phyloP scores from a whole-genome alignment of 2,797 vertebrate genomes.

The Bradypodion pumilum region DNA sequence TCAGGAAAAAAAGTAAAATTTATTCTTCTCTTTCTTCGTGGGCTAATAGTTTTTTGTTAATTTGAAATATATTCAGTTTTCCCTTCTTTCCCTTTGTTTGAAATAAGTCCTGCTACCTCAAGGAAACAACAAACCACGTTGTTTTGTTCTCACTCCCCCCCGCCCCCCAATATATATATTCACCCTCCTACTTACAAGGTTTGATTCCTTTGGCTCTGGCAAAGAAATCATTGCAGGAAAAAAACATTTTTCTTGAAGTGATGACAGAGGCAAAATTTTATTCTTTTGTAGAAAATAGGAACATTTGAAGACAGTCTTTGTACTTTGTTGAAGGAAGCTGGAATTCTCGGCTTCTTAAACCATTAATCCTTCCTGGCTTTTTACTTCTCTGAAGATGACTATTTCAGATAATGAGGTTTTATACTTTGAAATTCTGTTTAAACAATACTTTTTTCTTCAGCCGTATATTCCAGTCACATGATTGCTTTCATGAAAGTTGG shows the following conservation, averaged over 20 bases:
- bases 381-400: constrained; percentile 62
- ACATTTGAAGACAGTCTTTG: constrained; percentile 69
- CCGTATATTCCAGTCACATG: constrained; percentile 40
- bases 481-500: constrained; percentile 63
- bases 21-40: constrained; percentile 45
- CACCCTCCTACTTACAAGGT: constrained; percentile 38
- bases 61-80: constrained; percentile 45
- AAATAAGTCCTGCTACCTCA: constrained; percentile 53
- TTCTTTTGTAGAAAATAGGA: constrained; percentile 69
- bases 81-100: constrained; percentile 43
- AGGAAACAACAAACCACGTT: constrained; percentile 52
- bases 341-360: constrained; percentile 50
- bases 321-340: constrained; percentile 62
- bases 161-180: no score
- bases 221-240: constrained; percentile 49
- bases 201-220: constrained; percentile 47
- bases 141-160: constrained; percentile 3
- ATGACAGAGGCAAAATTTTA: constrained; percentile 71
- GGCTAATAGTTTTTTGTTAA: constrained; percentile 53
- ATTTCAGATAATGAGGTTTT: constrained; percentile 57
- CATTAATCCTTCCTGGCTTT: constrained; percentile 61
- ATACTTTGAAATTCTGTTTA: constrained; percentile 63
- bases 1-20: neutral
- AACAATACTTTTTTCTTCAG: constrained; percentile 61
- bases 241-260: constrained; percentile 60